Base-by-base conservation (phyloP, 92 coral and sea anemone species). In the Palythoa grandiflora region DNA sequence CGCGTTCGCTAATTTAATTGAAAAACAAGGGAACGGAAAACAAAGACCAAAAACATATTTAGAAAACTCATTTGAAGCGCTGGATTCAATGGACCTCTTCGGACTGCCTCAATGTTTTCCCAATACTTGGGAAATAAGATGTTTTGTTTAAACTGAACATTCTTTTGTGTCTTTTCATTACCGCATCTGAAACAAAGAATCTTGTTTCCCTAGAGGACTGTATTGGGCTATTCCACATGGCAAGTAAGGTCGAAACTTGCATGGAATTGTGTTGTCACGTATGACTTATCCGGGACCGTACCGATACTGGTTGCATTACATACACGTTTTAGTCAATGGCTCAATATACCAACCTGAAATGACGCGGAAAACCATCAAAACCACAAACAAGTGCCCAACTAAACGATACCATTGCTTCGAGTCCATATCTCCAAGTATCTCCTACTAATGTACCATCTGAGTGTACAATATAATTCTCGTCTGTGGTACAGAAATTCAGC, bases 341-440 rank as follows among this genome's bases (percentile, higher is more conserved):
- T 39, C 53, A 19, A 3, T 20, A 48, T 75, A 79, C 84, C 53
- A 38, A 79, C 84, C 84, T 79, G 84, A 60, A 17, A 28, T 61
- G 57, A n/a, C 17, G 38, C 37, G 52, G 35, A 78, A 9, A 37
- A 60, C 48, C 28, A 79, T 4, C 53, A 79, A 65, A 60, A 79
- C n/a, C 38, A 79, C 55, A n/a, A 79, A 19, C 37, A 48, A 60
- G 1, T 60, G 72, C 2, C 55, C 54, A 40, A 38, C 10, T n/a
- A 44, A 4, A n/a, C 13, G 73, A 47, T 60, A 35, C 84, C 37
- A 1, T 19, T 79, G 84, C n/a, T 14, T 79, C 54, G 1, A 38
- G 73, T n/a, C 72, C 73, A 60, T 79, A 9, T 79, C 47, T 60
- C 28, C 73, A 10, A 15, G 38, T 79, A 9, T 79, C 47, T 60